phyloP scores from a whole-genome alignment of 1,140 invertebrate genomes.

The Drosophila erecta region DNA sequence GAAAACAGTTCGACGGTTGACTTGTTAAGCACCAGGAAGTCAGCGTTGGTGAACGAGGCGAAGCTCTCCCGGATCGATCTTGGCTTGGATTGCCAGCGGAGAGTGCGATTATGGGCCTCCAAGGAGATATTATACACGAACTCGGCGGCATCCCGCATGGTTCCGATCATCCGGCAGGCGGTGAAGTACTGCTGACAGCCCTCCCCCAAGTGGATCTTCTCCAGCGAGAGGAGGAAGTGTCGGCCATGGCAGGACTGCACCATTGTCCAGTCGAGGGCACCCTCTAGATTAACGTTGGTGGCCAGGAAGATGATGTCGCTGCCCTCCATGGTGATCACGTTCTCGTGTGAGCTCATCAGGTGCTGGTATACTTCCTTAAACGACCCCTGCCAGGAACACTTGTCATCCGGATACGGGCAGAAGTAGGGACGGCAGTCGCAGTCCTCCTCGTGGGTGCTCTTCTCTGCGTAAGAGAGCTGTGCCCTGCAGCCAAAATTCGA shows the following conservation, averaged over 20 bases:
- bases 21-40: conserved; percentile 99
- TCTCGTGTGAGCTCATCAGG: conserved; percentile 98
- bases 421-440: conserved; percentile 98
- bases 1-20: conserved; percentile 98
- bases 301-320: conserved; percentile 99
- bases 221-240: conserved; percentile 99
- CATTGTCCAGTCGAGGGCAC: conserved; percentile 99
- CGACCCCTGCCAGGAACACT: conserved; percentile 99
- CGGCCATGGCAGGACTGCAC: conserved; percentile 99
- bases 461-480: conserved; percentile 96
- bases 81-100: conserved; percentile 99
- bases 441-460: conserved; percentile 98
- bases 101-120: conserved; percentile 94
- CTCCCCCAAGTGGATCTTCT: conserved; percentile 99
- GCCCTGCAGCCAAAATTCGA: conserved; percentile 95
- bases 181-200: conserved; percentile 99
- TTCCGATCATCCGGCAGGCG: conserved; percentile 99
- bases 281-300: conserved; percentile 99
- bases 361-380: conserved; percentile 98
- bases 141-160: conserved; percentile 98
- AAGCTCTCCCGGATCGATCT: conserved; percentile 99
- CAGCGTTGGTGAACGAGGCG: conserved; percentile 97
- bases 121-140: conserved; percentile 99
- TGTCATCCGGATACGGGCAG: conserved; percentile 99
- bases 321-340: conserved; percentile 98